Percentiles rank a stretch among this genome's conserved stretches.
phyloP scores from a whole-genome alignment of 2,888 invertebrate species.

The Synanthedon andrenaeformis region DNA sequence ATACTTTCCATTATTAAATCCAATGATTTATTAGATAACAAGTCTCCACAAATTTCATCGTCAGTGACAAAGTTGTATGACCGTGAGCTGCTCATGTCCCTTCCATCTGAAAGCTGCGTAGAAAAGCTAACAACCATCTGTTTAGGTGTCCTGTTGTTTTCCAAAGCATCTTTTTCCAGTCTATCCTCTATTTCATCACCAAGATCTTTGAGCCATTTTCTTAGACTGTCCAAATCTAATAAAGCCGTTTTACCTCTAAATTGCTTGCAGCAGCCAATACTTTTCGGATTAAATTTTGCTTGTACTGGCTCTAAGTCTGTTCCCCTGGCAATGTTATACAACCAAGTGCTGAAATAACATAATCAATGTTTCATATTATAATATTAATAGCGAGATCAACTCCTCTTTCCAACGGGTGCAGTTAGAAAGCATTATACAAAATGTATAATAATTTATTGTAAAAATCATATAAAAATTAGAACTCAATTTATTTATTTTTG shows the following conservation, averaged over 20 bases:
- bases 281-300: conserved; percentile 86
- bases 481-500: too few relatives aligned
- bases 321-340: conserved; percentile 88
- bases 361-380: background rate
- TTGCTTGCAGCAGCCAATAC: conserved; percentile 95
- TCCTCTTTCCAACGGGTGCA: too few relatives aligned
- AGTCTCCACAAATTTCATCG: conserved; percentile 75
- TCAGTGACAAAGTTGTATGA: conserved; percentile 66
- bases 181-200: conserved; percentile 87
- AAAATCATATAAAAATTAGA: too few relatives aligned
- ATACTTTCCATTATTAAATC: conserved; percentile 76
- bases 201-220: conserved; percentile 85
- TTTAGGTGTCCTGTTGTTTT: conserved; percentile 86
- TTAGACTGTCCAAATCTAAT: conserved; percentile 72
- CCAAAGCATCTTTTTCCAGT: conserved; percentile 80
- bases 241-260: conserved; percentile 87
- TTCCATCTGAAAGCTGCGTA: conserved; percentile 62
- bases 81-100: conserved; percentile 75
- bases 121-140: conserved; percentile 82
- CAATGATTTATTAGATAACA: conserved; percentile 75
- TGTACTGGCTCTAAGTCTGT: conserved; percentile 89
- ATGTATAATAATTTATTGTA: too few relatives aligned
- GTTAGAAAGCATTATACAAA: too few relatives aligned
- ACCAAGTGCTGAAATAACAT: conserved; percentile 74
- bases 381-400: too few relatives aligned